A percentile compares a stretch with the other conserved stretches of the same genome.
Evolutionary conservation across 2,113 vertebrate species (phyloP).

Genomic region (Tricholaema leucomelas): DNA sequence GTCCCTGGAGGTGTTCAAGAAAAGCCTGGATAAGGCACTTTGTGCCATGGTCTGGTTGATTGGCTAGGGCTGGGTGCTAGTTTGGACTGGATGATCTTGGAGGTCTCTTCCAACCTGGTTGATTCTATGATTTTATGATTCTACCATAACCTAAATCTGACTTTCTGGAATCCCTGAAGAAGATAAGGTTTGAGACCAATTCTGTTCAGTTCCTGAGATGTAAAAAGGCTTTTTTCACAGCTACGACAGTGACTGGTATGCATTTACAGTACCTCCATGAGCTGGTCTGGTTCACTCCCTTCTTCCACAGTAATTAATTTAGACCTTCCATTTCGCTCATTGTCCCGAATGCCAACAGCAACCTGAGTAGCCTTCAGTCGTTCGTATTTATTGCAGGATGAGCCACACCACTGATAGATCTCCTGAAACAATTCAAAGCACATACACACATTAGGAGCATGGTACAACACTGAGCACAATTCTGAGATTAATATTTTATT

Average conservation of each 20-base stretch:
- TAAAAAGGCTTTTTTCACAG: not conserved
- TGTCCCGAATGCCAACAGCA: constrained; percentile 89
- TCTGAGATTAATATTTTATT: not conserved
- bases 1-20: no score
- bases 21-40: no score
- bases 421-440: constrained; percentile 70
- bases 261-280: constrained; percentile 75
- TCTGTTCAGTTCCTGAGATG: not conserved
- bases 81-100: no score
- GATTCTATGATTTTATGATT: no score
- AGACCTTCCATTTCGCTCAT: constrained; percentile 85
- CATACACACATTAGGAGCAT: not conserved
- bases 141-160: not conserved
- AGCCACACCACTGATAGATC: constrained; percentile 94
- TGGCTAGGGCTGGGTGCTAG: no score
- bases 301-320: constrained; percentile 85
- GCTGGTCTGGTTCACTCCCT: constrained; percentile 74
- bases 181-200: not conserved
- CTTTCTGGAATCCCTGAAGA: not conserved
- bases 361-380: constrained; percentile 87
- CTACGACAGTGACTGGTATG: not conserved
- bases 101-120: no score
- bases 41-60: no score
- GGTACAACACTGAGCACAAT: not conserved
- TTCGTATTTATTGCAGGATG: constrained; percentile 88